Percentiles rank a stretch among this genome's conserved stretches.
Evolutionary conservation across 2,113 vertebrate genomes (phyloP).

Genomic region (Halcyon senegalensis): DNA sequence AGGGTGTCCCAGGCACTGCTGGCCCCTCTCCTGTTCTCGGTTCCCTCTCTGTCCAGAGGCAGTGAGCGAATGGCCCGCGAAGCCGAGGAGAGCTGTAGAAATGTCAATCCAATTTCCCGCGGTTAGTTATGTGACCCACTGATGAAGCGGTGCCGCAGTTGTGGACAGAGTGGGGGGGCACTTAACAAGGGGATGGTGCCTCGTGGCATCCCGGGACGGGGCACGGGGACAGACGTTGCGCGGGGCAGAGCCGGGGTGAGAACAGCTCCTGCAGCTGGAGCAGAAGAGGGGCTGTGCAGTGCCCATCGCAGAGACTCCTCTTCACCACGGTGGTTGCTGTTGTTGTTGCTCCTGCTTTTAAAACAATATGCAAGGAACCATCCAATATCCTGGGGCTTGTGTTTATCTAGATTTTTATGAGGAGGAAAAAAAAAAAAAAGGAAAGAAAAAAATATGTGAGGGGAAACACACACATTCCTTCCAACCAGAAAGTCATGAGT

Average conservation of each 20-base stretch:
- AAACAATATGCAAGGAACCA: constrained; percentile 66
- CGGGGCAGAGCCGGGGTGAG: background rate
- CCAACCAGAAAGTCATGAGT: constrained; percentile 72
- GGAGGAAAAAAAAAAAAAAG: constrained; percentile 19
- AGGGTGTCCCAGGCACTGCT: background rate
- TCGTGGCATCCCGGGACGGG: background rate
- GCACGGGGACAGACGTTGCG: rapidly evolving
- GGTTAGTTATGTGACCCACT: background rate
- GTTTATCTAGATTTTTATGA: constrained; percentile 69
- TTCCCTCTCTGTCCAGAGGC: background rate
- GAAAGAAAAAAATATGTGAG: constrained; percentile 38
- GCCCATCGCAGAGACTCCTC: background rate
- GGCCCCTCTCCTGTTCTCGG: background rate
- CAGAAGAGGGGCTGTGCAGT: background rate
- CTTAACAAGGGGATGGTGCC: background rate
- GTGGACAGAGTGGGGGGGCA: background rate
- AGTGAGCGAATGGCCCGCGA: background rate
- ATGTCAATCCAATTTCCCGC: background rate
- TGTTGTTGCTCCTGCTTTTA: constrained; percentile 65
- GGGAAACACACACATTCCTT: constrained; percentile 65
- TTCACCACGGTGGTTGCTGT: background rate
- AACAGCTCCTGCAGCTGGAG: background rate
- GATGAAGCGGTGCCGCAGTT: background rate
- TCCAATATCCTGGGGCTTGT: constrained; percentile 73
- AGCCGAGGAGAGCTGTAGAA: background rate